Evolutionary conservation across 2,888 invertebrate species (phyloP).

Genomic region (Thysanoteuthis rhombus): DNA sequence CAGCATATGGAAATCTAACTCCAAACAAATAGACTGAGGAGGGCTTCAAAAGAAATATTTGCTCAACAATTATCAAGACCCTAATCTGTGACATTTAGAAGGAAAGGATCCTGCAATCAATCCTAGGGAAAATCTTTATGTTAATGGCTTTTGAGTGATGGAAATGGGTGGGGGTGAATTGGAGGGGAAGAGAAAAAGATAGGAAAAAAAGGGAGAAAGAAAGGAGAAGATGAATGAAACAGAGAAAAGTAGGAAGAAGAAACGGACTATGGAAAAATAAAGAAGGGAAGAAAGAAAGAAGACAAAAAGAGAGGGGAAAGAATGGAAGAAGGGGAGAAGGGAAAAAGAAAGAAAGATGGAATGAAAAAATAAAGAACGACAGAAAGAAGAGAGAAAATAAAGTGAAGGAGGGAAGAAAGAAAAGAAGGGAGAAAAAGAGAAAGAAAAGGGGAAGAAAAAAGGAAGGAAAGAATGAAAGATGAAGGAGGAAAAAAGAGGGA

Average conservation of each 20-base stretch:
- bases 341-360: not conserved
- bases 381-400: not conserved
- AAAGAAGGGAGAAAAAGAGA: not conserved
- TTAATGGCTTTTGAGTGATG: not conserved
- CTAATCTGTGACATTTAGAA: not conserved
- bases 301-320: not conserved
- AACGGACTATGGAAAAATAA: not conserved
- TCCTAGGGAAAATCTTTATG: not conserved
- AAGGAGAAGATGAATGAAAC: not conserved
- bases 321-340: no score
- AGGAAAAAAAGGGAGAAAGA: not conserved
- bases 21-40: not conserved
- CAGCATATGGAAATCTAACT: not conserved
- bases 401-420: not conserved
- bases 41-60: not conserved
- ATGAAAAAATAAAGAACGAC: not conserved
- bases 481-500: not conserved
- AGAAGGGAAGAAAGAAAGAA: not conserved
- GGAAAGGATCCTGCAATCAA: not conserved
- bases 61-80: not conserved
- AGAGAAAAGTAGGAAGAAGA: not conserved
- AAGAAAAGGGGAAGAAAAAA: not conserved
- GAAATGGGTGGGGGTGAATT: no score
- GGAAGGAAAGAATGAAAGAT: not conserved
- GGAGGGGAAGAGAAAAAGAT: not conserved